Evolutionary conservation across 2,113 vertebrate species (phyloP).

Genomic region (Mirounga angustirostris): DNA sequence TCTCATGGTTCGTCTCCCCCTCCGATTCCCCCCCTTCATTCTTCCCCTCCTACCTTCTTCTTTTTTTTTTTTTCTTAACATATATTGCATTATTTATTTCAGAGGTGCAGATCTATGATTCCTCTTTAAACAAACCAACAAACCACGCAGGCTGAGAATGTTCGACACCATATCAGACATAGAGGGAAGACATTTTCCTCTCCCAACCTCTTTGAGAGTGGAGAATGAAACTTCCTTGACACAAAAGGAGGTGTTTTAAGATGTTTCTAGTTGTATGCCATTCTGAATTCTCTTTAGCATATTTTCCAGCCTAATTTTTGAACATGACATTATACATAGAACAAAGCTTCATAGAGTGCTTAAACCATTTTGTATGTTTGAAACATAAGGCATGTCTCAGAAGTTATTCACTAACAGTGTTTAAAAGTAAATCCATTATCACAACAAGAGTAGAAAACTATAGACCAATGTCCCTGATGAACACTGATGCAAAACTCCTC

Average conservation of each 20-base stretch:
- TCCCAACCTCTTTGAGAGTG: background rate
- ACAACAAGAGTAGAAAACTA: background rate
- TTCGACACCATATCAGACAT: background rate
- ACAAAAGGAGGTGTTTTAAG: background rate
- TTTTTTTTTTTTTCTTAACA: too few species aligned
- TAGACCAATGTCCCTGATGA: background rate
- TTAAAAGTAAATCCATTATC: slow-evolving; percentile 9
- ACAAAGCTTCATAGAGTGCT: background rate
- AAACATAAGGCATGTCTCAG: background rate
- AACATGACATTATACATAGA: background rate
- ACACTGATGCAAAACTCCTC: background rate
- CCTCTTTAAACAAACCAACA: background rate
- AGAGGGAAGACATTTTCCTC: background rate
- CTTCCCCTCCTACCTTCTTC: too few species aligned
- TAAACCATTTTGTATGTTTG: background rate
- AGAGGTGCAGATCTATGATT: background rate
- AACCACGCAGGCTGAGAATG: background rate
- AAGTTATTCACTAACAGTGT: background rate
- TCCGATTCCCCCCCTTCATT: too few species aligned
- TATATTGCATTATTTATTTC: too few species aligned
- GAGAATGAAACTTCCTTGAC: background rate
- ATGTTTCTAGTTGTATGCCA: background rate
- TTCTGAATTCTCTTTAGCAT: background rate
- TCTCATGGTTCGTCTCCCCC: too few species aligned
- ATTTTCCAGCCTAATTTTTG: background rate